A percentile compares a stretch with the other conserved stretches of the same genome.
phyloP scores from a whole-genome alignment of 1,140 invertebrate genomes.

The Drosophila bipectinata region DNA sequence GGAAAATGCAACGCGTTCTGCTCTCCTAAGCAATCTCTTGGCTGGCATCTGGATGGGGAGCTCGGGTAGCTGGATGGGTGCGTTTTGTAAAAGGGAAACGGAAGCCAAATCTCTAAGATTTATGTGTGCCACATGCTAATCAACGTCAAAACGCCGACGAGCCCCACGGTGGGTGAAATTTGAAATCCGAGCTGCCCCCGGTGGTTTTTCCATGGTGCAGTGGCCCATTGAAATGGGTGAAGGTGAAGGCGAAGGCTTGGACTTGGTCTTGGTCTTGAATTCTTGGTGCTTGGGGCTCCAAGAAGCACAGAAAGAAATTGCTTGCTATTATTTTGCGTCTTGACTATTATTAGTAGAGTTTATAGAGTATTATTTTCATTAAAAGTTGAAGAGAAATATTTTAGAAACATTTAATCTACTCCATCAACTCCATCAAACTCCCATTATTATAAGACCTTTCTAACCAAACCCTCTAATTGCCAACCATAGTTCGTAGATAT shows the following conservation, averaged over 20 bases:
- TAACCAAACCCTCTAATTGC: neutral
- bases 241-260: constrained; percentile 63
- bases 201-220: constrained; percentile 26
- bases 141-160: constrained; percentile 57
- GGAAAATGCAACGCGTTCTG: constrained; percentile 67
- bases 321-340: neutral
- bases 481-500: neutral
- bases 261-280: constrained; percentile 15
- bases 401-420: neutral
- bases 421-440: neutral
- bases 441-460: neutral
- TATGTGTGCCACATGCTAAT: constrained; percentile 80
- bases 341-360: too few relatives aligned
- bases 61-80: constrained; percentile 10
- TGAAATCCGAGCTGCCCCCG: constrained; percentile 56
- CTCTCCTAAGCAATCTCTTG: constrained; percentile 51
- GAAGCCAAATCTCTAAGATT: constrained; percentile 65
- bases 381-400: too few relatives aligned
- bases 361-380: too few relatives aligned
- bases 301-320: constrained; percentile 11
- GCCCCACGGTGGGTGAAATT: constrained; percentile 49
- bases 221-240: constrained; percentile 67
- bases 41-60: constrained; percentile 14
- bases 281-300: constrained; percentile 22
- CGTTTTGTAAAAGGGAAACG: constrained; percentile 67